Percentiles rank a stretch among this genome's conserved stretches.
Conservation (phyloP, 2,888 invertebrate species). For the Andrena camellia region DNA sequence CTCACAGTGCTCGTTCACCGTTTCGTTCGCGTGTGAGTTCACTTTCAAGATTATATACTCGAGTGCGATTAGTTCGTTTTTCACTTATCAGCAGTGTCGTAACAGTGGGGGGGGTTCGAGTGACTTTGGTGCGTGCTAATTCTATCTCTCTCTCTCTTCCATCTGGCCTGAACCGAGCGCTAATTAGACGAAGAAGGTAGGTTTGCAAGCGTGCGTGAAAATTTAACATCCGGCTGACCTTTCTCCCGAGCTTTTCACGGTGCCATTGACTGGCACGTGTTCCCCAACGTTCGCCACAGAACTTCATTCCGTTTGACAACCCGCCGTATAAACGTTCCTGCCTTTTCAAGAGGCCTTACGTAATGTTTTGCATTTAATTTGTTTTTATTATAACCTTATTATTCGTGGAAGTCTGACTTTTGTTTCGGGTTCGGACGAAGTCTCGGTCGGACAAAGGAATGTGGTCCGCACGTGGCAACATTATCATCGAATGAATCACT, state of each 20-base stretch:
- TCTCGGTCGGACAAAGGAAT: neutral
- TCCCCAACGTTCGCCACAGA: neutral
- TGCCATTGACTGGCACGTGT: conserved; percentile 40
- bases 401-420: neutral
- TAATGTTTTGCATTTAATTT: conserved; percentile 13
- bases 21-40: conserved; percentile 26
- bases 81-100: neutral
- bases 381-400: neutral
- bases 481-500: neutral
- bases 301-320: neutral
- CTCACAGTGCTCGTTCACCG: conserved; percentile 5
- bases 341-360: conserved; percentile 12
- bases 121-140: conserved; percentile 30
- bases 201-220: conserved; percentile 1
- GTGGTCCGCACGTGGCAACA: conserved; percentile 15
- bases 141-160: conserved; percentile 1
- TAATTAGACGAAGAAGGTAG: conserved; percentile 43
- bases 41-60: neutral
- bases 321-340: neutral
- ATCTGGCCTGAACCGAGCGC: neutral
- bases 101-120: conserved; percentile 26
- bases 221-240: neutral
- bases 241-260: neutral
- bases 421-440: neutral
- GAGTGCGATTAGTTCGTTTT: neutral